Evolutionary conservation across 2,113 vertebrate genomes (phyloP), one percentile per base, ranked within the genome.

Genomic region (Ochotona princeps): DNA sequence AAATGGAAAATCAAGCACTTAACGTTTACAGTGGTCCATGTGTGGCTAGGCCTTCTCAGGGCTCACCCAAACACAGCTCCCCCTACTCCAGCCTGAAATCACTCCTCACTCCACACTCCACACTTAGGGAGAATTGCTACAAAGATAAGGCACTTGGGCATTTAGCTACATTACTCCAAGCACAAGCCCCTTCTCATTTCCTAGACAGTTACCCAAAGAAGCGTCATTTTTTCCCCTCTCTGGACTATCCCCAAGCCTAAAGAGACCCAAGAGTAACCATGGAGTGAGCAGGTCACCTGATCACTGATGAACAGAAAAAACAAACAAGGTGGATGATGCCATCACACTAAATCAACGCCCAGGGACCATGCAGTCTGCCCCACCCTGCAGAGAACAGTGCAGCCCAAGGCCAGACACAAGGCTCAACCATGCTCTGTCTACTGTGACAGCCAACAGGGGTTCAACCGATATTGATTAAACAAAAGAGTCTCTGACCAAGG

Each of bases 131-230:
- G 35, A 81, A 90, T 26, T 9, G 32, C 18, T n/a, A 61, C 44
- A 49, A 20, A 79, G 28, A 13, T 69, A 92, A 88, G 32, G 75
- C 21, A 91, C 11, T 87, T 44, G 61, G 67, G 81, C 63, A 6
- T 87, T 61, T 49, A 70, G 65, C 83, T 54, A 28, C 67, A 63
- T 57, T 67, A 75, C 63, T 66, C 54, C 69, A 35, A 82, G 54
- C 88, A 51, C 25, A 81, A 57, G 76, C 44, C 75, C 83, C 88
- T 60, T 74, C 57, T 63, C 73, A 82, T 54, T 90, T 92, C 88
- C 85, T 93, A 83, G 32, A 83, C 23, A 76, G 51, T 51, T 84
- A 81, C 9, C 72, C 28, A 92, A 63, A 87, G 3, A 21, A 89
- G 14, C 67, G 66, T 32, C 66, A 63, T 57, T 87, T 85, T 75